Conservation (phyloP, 2,888 invertebrate species). For the Falcaria lacertinaria region DNA sequence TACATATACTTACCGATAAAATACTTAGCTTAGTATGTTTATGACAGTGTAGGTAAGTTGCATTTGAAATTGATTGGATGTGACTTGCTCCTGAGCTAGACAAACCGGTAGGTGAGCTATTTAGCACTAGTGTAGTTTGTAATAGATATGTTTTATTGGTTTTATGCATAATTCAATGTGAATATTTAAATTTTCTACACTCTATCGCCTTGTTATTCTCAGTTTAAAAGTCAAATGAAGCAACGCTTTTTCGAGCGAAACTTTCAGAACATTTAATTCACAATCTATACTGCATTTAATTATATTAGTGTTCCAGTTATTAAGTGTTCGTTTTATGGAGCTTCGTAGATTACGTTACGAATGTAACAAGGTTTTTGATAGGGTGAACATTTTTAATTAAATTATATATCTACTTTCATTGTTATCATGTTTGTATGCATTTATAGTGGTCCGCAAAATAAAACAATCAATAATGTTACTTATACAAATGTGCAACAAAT, state of each 20-base stretch:
- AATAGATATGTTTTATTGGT: conserved; percentile 61
- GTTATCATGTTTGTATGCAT: no score
- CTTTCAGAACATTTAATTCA: conserved; percentile 14
- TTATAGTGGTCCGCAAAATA: no score
- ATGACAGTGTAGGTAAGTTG: not conserved
- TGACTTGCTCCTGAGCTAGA: not conserved
- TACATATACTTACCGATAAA: not conserved
- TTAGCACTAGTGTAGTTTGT: conserved; percentile 8
- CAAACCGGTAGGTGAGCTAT: not conserved
- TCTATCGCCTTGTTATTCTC: conserved; percentile 58
- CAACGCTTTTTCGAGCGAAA: conserved; percentile 14
- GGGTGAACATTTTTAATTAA: conserved; percentile 32
- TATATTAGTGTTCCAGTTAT: conserved; percentile 1
- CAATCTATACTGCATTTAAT: conserved; percentile 40
- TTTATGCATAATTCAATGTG: conserved; percentile 42
- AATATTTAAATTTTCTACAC: conserved; percentile 73
- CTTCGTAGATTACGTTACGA: conserved; percentile 33
- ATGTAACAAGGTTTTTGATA: conserved; percentile 31
- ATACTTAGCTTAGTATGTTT: not conserved
- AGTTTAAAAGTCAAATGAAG: conserved; percentile 16
- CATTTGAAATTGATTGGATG: not conserved
- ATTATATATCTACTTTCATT: not conserved
- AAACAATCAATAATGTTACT: no score
- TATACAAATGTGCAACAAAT: no score
- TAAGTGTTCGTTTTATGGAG: conserved; percentile 35